Base-by-base conservation (phyloP, 2,888 invertebrate species). In the Tenthredo distinguenda region DNA sequence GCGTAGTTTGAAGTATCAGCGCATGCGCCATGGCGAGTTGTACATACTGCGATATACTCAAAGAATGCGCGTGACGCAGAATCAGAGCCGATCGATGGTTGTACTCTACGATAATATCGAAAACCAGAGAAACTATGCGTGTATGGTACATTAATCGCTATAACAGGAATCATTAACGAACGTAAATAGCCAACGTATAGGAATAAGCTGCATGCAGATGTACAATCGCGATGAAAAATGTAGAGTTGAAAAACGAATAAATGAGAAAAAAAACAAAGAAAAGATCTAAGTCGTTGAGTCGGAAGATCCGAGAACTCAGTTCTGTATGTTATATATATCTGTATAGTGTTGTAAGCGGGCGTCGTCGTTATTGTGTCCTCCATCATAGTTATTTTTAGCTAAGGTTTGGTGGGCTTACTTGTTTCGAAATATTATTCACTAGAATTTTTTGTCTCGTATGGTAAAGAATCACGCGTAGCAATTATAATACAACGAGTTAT, bases 291-390 rank as follows among this genome's bases (percentile, higher is more conserved):
- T 15, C 1, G 6, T n/a, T n/a, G n/a, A n/a, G 6, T 55, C 55
- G n/a, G 0, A 55, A 55, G n/a, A 55, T 55, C 62, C 62, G 26
- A 62, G 62, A 62, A 62, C 62, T 62, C 26, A 26, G 62, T 62
- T 62, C 21, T 62, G 12, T 26, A 62, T 5, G 26, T 62, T 26
- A 12, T 62, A 62, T 58, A 21, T 58, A 26, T 62, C 10, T 21
- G 7, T 62, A 62, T 62, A 62, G 26, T 62, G 62, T 62, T 62
- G 26, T 62, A 62, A 62, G 62, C 62, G 62, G 62, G 62, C 62
- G 62, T 62, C 3, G 62, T 62, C 62, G 62, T 62, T 62, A 62
- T 62, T 62, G 62, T 62, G 62, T 62, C 62, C 26, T 62, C 62
- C 62, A 12, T 62, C 10, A 62, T 10, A 26, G 62, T 62, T 62